phyloP scores from a whole-genome alignment of 2,797 vertebrate species.

The Phrynocephalus vlangalii region DNA sequence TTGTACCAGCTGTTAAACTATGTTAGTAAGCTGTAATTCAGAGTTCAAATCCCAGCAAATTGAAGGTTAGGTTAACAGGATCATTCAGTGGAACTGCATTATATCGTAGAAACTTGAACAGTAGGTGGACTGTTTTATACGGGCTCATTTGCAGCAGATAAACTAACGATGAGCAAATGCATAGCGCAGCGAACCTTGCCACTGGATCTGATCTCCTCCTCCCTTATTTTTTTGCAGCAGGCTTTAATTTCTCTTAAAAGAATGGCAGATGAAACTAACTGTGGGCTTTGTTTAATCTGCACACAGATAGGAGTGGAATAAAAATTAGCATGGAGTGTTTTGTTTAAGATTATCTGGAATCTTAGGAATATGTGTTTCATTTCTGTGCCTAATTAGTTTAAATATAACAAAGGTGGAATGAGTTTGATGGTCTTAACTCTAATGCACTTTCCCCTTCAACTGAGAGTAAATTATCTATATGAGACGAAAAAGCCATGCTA shows the following conservation, averaged over 20 bases:
- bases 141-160: slow-evolving; percentile 75
- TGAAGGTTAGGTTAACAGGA: slow-evolving; percentile 88
- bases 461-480: slow-evolving; percentile 52
- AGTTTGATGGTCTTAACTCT: slow-evolving; percentile 71
- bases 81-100: slow-evolving; percentile 85
- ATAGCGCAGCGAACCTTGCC: slow-evolving; percentile 63
- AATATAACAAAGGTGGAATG: slow-evolving; percentile 74
- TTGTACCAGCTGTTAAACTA: slow-evolving; percentile 91
- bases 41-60: slow-evolving; percentile 92
- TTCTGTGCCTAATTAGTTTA: slow-evolving; percentile 74
- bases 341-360: slow-evolving; percentile 73
- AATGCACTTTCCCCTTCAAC: slow-evolving; percentile 58
- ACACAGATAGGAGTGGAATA: slow-evolving; percentile 69
- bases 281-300: slow-evolving; percentile 67
- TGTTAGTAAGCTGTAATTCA: slow-evolving; percentile 89
- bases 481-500: slow-evolving; percentile 58
- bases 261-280: slow-evolving; percentile 65
- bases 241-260: slow-evolving; percentile 57
- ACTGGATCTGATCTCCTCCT: slow-evolving; percentile 63
- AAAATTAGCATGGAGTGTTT: slow-evolving; percentile 70
- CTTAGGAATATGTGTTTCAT: slow-evolving; percentile 69
- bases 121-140: slow-evolving; percentile 82
- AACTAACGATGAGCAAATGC: slow-evolving; percentile 74
- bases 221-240: slow-evolving; percentile 45
- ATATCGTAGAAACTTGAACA: slow-evolving; percentile 79